Evolutionary conservation across 2,888 invertebrate genomes (phyloP), one percentile per base, ranked within the genome.

Genomic region (Drosophila austrosaltans): DNA sequence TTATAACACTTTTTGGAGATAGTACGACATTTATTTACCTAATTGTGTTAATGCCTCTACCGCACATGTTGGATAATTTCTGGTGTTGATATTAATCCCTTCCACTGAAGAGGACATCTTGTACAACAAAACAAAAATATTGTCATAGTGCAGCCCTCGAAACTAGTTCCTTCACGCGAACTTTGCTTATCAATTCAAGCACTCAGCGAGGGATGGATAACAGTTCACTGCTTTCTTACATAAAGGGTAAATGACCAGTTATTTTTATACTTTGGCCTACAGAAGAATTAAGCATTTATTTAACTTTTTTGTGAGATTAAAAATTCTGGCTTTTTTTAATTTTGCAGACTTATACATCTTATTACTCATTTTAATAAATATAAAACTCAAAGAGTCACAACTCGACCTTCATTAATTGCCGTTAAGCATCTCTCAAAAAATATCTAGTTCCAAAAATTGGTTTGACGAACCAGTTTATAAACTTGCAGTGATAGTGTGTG

Each of bases 31-130:
- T n/a, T 20, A 62, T 61, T 16, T 48, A 96, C 97, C 96, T 88
- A 97, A 95, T 92, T 94, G 94, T 62, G 93, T 93, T 8, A 97
- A 93, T 28, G 97, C 96, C 92, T 97, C 97, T 79, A 94, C 66
- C 1, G 72, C 72, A 54, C 73, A 72, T 6, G 72, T 62, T n/a
- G 72, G 72, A 73, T 72, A 72, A 58, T 73, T 73, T 3, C 75
- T 44, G 0, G 40, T 61, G 12, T 48, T 32, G 39, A 58, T 2
- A 20, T 73, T 66, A 30, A 42, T 58, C 39, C 42, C 72, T 10
- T 72, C 66, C 20, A 58, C 53, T 7, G 72, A 58, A 22, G 73
- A 16, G 25, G 72, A 75, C 75, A 74, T 75, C n/a, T 53, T 40
- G 36, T 5, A 3, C 10, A 40, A 20, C 6, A 61, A 70, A 71